Base-by-base conservation (phyloP, 2,797 vertebrate genomes). In the Neopelma chrysocephalum region DNA sequence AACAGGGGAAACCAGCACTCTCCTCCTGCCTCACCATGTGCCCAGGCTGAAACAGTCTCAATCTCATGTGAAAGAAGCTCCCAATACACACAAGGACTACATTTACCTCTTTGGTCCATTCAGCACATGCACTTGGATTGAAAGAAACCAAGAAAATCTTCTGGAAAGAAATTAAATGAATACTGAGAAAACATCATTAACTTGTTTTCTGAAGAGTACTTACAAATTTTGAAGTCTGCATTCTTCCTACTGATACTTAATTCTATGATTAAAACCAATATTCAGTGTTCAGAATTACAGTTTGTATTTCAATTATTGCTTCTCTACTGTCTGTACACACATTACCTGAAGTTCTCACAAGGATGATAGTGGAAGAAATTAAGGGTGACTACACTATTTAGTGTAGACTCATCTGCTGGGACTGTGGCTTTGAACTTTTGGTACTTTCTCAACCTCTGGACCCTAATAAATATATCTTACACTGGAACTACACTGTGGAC, bases 381-480 rank as follows among this genome's bases (percentile, higher is more conserved):
- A 70, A 70, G 64, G 62, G 50, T 8, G 4, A 57, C 76, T 91
- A 80, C 9, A 7, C 42, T 82, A 43, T 10, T 56, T 42, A 40
- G 14, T 20, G 4, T 0, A 5, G 75, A 53, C 10, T 89, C 72
- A 40, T 93, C 91, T 88, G 71, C 87, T 58, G 56, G 34, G 47
- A 79, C 43, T 82, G 71, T 19, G 29, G 61, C 82, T 90, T 61
- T 81, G 64, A 83, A 43, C 50, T 82, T 89, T 60, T 80, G 66
- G 38, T 77, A 85, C 53, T 48, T 66, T 60, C 68, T 94, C 89
- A 95, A 21, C 29, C 69, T 93, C 89, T 70, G 75, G 68, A 56
- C 48, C 65, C 78, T 91, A 94, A 80, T 20, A 79, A 66, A 90
- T 21, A 1, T 9, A 61, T 62, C 64, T 85, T 31, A 93, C 4